Evolutionary conservation across 2,797 vertebrate genomes (phyloP).

Genomic region (Phrynocephalus forsythii): DNA sequence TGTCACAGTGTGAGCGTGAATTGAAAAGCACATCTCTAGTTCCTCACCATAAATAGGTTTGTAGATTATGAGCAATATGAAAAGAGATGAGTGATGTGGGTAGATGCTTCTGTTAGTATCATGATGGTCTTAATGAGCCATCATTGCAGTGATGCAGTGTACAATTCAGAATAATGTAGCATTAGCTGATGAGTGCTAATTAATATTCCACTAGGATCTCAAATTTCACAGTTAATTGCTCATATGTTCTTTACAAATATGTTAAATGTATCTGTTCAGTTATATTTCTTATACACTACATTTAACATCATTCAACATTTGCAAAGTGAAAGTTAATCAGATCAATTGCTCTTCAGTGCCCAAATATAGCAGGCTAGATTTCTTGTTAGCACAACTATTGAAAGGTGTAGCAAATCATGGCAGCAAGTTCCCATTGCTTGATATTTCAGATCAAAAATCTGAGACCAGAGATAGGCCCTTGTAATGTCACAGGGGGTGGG

Average conservation of each 20-base stretch:
- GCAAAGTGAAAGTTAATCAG: neutral
- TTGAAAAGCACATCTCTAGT: neutral
- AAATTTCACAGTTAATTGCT: slow-evolving; percentile 24
- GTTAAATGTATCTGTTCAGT: neutral
- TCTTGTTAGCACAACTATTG: too few species aligned
- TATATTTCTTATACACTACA: neutral
- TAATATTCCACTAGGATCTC: slow-evolving; percentile 27
- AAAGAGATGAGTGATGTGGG: slow-evolving; percentile 15
- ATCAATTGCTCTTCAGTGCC: neutral
- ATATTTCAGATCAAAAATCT: too few species aligned
- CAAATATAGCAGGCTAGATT: too few species aligned
- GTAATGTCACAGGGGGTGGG: too few species aligned
- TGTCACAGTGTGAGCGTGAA: neutral
- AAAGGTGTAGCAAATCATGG: too few species aligned
- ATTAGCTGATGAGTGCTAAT: slow-evolving; percentile 32
- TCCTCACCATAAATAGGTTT: neutral
- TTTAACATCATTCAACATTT: neutral
- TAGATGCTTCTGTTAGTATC: slow-evolving; percentile 12
- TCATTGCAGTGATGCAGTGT: slow-evolving; percentile 18
- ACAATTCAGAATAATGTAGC: slow-evolving; percentile 11
- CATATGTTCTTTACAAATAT: neutral
- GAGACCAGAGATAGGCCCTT: too few species aligned
- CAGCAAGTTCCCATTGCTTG: too few species aligned
- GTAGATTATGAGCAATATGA: slow-evolving; percentile 4
- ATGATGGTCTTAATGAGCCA: slow-evolving; percentile 31